phyloP scores from a whole-genome alignment of 2,113 vertebrate species.

The Brachyhypopomus occidentalis region DNA sequence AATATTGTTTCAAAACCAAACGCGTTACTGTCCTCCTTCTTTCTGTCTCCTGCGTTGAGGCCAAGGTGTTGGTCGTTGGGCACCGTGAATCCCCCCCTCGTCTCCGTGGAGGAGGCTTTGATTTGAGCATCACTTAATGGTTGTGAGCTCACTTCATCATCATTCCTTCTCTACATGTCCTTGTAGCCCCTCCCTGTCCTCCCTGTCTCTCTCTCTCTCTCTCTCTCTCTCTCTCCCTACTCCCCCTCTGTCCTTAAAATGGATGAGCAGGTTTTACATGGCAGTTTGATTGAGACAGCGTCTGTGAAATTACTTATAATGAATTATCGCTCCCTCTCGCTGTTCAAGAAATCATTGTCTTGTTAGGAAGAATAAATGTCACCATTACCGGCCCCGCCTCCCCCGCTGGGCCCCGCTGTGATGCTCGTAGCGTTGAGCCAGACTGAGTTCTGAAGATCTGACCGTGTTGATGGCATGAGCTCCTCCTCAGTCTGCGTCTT shows the following conservation, averaged over 20 bases:
- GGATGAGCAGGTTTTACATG: conserved; percentile 26
- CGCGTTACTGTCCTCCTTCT: too few species aligned
- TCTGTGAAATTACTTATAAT: conserved; percentile 14
- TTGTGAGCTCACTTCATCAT: background rate
- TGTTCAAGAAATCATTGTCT: conserved; percentile 34
- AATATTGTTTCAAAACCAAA: too few species aligned
- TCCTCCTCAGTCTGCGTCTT: too few species aligned
- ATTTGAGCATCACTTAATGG: conserved; percentile 16
- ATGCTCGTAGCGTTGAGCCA: conserved; percentile 6
- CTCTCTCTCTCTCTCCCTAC: background rate
- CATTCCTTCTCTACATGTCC: background rate
- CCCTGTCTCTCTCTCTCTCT: background rate
- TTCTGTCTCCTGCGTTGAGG: too few species aligned
- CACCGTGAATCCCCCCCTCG: too few species aligned
- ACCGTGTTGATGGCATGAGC: too few species aligned
- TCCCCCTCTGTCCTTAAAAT: background rate
- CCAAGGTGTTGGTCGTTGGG: too few species aligned
- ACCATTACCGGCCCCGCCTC: conserved; percentile 10
- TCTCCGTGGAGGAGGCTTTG: background rate
- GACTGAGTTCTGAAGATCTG: too few species aligned
- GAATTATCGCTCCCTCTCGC: conserved; percentile 16
- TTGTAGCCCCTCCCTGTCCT: too few species aligned
- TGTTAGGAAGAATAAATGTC: conserved; percentile 37
- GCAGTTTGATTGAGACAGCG: conserved; percentile 24
- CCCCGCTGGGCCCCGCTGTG: background rate